Conservation (phyloP, 2,113 vertebrate genomes). For the Pterophyllum scalare region DNA sequence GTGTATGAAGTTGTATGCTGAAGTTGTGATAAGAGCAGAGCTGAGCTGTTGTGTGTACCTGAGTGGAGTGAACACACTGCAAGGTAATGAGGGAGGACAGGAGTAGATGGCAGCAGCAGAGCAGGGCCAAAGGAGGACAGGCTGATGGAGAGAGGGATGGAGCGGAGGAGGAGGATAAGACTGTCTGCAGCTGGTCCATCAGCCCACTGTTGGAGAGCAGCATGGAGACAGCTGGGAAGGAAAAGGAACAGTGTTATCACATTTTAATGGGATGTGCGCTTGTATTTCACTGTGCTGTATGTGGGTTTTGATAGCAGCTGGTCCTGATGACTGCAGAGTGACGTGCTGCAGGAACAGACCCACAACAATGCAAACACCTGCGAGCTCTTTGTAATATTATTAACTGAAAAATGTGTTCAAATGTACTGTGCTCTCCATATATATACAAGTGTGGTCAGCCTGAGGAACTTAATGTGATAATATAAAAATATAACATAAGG, state of each 20-base stretch:
- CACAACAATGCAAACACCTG: conserved; percentile 2
- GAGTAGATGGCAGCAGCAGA: conserved; percentile 88
- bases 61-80: conserved; percentile 82
- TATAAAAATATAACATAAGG: background rate
- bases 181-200: conserved; percentile 87
- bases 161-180: conserved; percentile 48
- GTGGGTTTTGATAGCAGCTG: conserved; percentile 17
- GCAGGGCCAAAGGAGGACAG: conserved; percentile 69
- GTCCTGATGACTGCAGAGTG: conserved; percentile 12
- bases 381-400: background rate
- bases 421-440: background rate
- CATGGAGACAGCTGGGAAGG: conserved; percentile 84
- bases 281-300: background rate
- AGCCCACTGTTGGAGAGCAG: conserved; percentile 88
- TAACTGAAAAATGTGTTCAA: background rate
- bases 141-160: conserved; percentile 55
- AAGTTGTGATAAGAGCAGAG: conserved; percentile 48
- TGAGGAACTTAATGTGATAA: background rate
- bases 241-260: conserved; percentile 35
- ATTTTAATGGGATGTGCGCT: conserved; percentile 17
- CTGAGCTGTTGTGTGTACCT: conserved; percentile 81
- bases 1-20: conserved; percentile 18
- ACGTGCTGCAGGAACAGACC: background rate
- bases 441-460: background rate
- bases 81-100: conserved; percentile 85